Conservation (phyloP, 53 echinoderm and acorn worm genomes). For the Antedon mediterranea region DNA sequence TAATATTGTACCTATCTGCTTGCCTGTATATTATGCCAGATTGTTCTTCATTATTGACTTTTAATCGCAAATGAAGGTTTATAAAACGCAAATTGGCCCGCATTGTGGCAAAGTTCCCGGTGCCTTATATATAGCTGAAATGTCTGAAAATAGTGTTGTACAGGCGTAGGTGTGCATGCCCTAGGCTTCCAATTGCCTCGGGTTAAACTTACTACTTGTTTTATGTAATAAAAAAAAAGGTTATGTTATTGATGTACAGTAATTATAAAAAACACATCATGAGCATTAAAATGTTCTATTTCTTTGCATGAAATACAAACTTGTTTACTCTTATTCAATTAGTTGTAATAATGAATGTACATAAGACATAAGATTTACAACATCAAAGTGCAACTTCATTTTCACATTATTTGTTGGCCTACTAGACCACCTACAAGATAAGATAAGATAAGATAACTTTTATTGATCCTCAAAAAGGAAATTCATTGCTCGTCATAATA, state of each 20-base stretch:
- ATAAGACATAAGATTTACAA: no score
- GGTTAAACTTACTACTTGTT: background rate
- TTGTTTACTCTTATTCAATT: background rate
- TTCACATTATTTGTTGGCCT: no score
- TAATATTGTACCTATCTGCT: background rate
- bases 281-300: background rate
- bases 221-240: slow-evolving; percentile 1
- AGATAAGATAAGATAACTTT: no score
- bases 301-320: slow-evolving; percentile 1
- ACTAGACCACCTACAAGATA: no score
- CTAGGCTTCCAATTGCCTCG: background rate
- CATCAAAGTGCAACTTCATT: no score
- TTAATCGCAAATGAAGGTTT: background rate
- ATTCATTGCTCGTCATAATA: no score
- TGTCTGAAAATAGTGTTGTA: background rate
- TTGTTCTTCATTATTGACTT: background rate
- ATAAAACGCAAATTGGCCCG: background rate
- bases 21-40: background rate
- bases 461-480: no score
- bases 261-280: background rate
- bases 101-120: background rate
- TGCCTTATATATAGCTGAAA: background rate
- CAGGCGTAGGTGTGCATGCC: background rate
- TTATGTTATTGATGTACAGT: background rate
- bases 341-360: no score